A percentile compares a stretch with the other conserved stretches of the same genome.
Conservation (phyloP, 1,140 invertebrate genomes). For the Aphelinus atriplicis region DNA sequence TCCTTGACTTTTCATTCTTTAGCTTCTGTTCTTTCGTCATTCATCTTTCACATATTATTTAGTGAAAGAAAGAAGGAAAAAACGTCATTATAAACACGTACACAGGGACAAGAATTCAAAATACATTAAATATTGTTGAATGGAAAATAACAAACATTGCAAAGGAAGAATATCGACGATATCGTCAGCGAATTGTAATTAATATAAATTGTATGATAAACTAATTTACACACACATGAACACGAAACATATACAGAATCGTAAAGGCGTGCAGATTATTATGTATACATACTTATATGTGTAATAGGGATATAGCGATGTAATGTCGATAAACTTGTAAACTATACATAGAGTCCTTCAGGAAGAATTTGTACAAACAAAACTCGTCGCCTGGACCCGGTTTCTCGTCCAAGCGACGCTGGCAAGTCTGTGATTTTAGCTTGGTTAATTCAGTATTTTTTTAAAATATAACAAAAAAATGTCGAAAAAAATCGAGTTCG, state of each 20-base stretch:
- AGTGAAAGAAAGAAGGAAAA: not conserved
- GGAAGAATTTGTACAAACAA: slow-evolving; percentile 66
- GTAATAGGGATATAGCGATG: slow-evolving; percentile 37
- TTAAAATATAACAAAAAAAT: slow-evolving; percentile 52
- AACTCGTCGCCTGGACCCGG: slow-evolving; percentile 50
- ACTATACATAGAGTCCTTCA: slow-evolving; percentile 60
- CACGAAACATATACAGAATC: slow-evolving; percentile 1
- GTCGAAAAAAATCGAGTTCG: slow-evolving; percentile 48
- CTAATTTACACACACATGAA: not conserved
- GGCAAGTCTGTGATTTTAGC: slow-evolving; percentile 67
- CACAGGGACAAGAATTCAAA: slow-evolving; percentile 11
- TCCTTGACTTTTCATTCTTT: not conserved
- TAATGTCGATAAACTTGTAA: slow-evolving; percentile 44
- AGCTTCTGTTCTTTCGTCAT: slow-evolving; percentile 1
- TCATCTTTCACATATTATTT: not conserved
- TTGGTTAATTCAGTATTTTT: slow-evolving; percentile 68
- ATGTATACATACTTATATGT: slow-evolving; percentile 38
- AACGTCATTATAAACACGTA: slow-evolving; percentile 2
- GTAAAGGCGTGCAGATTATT: slow-evolving; percentile 19
- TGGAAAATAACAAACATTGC: not conserved
- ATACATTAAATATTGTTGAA: slow-evolving; percentile 5
- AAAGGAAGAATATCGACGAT: not conserved
- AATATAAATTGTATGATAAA: slow-evolving; percentile 31
- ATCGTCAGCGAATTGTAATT: slow-evolving; percentile 30
- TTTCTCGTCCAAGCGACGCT: slow-evolving; percentile 37